A percentile compares a stretch with the other conserved stretches of the same genome.
These are phyloP conservation scores for Carcina quercana DNA, from an alignment of 2,888 invertebrate genomes.

Conservation along the genomic window DNA sequence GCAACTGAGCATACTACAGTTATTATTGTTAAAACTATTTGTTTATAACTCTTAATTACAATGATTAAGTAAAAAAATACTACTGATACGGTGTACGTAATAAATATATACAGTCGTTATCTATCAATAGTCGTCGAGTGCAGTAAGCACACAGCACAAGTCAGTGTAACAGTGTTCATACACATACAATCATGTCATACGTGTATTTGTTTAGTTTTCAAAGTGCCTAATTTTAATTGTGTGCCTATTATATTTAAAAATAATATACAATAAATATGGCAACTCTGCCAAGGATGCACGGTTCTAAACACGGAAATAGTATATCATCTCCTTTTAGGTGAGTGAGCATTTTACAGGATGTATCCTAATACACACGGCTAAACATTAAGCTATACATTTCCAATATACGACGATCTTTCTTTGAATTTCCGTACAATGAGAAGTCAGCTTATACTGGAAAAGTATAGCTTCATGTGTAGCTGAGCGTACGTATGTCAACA, in stretches of 20 bases:
- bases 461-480: too few relatives aligned
- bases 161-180: slow-evolving; percentile 22
- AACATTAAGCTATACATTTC: too few relatives aligned
- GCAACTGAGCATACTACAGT: too few relatives aligned
- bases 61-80: slow-evolving; percentile 3
- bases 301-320: slow-evolving; percentile 47
- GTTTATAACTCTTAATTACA: too few relatives aligned
- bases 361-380: too few relatives aligned
- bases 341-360: too few relatives aligned
- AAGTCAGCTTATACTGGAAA: too few relatives aligned
- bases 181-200: slow-evolving; percentile 9
- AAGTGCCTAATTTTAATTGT: slow-evolving; percentile 15
- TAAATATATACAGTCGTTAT: slow-evolving; percentile 16
- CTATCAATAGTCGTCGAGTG: slow-evolving; percentile 25
- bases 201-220: slow-evolving; percentile 11
- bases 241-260: too few relatives aligned
- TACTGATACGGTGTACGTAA: slow-evolving; percentile 10
- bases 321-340: slow-evolving; percentile 61
- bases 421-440: too few relatives aligned
- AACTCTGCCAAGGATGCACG: slow-evolving; percentile 60
- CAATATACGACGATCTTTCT: too few relatives aligned
- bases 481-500: too few relatives aligned
- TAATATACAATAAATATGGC: slow-evolving; percentile 61
- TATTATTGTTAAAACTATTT: too few relatives aligned
- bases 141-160: slow-evolving; percentile 20